Conservation (phyloP, 2,888 invertebrate species). For the Chironomus riparius region DNA sequence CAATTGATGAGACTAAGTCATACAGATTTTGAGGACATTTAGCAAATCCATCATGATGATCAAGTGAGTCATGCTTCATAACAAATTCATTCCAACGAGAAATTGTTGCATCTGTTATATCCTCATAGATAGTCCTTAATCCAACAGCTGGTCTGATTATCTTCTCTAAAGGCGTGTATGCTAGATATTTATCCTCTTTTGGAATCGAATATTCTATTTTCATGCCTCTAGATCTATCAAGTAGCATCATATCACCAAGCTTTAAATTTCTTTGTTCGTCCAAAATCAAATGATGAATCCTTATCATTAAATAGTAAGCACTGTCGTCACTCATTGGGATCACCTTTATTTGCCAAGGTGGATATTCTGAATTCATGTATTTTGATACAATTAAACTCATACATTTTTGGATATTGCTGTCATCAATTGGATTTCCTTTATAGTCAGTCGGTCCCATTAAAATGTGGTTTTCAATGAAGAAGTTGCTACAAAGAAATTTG, state of each 20-base stretch:
- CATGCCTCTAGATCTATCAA: constrained; percentile 37
- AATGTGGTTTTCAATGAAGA: constrained; percentile 59
- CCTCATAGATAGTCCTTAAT: constrained; percentile 54
- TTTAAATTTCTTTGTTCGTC: constrained; percentile 61
- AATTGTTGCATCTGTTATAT: constrained; percentile 56
- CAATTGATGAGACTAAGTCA: constrained; percentile 48
- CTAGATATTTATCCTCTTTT: constrained; percentile 29
- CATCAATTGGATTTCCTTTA: constrained; percentile 59
- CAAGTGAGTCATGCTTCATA: constrained; percentile 66
- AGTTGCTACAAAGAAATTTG: constrained; percentile 28
- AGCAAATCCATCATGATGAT: constrained; percentile 48
- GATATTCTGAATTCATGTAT: constrained; percentile 59
- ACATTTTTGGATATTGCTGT: constrained; percentile 68
- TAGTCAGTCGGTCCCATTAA: constrained; percentile 53
- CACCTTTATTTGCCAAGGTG: constrained; percentile 74
- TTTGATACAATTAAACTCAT: constrained; percentile 69
- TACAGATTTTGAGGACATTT: constrained; percentile 34
- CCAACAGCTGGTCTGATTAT: constrained; percentile 53
- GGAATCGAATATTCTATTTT: constrained; percentile 5
- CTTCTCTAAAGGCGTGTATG: constrained; percentile 48
- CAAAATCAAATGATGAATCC: constrained; percentile 67
- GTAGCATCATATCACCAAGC: constrained; percentile 62
- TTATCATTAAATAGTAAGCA: constrained; percentile 57
- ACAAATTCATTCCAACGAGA: constrained; percentile 75
- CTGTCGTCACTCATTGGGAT: constrained; percentile 48